phyloP scores from a whole-genome alignment of 2,113 vertebrate species.

The Pongo pygmaeus region DNA sequence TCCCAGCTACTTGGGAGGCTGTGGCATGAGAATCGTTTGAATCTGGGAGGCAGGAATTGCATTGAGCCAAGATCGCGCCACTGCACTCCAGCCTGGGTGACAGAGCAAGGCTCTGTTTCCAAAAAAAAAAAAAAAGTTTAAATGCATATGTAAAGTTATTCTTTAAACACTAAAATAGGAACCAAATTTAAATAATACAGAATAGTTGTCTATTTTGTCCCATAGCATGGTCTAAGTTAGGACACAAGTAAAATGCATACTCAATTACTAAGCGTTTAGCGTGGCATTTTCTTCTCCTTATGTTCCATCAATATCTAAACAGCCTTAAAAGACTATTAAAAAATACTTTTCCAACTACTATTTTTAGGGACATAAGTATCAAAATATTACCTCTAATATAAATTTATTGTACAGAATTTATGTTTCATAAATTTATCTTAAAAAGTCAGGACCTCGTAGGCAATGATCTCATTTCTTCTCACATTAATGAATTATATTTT shows the following conservation, averaged over 20 bases:
- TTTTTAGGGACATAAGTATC: neutral
- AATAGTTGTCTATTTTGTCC: neutral
- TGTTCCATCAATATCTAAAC: neutral
- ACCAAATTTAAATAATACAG: neutral
- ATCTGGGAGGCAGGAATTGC: too few species aligned
- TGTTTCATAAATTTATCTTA: neutral
- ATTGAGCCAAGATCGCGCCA: too few species aligned
- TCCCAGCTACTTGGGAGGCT: too few species aligned
- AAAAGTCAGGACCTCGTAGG: neutral
- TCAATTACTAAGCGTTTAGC: neutral
- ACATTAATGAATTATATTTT: neutral
- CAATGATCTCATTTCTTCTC: slow-evolving; percentile 1
- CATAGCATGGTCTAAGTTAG: neutral
- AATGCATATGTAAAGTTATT: neutral
- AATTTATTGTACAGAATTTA: slow-evolving; percentile 17
- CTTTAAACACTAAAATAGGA: neutral
- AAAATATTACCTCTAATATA: neutral
- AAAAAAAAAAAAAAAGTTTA: neutral
- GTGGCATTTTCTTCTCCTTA: neutral
- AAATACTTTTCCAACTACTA: neutral
- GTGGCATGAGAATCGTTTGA: too few species aligned
- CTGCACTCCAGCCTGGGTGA: too few species aligned
- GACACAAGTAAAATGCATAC: neutral
- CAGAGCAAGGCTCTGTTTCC: too few species aligned
- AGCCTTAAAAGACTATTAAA: neutral